These are phyloP conservation scores for Aptenodytes patagonicus DNA, from an alignment of 2,113 vertebrate species.

Conservation along the genomic window DNA sequence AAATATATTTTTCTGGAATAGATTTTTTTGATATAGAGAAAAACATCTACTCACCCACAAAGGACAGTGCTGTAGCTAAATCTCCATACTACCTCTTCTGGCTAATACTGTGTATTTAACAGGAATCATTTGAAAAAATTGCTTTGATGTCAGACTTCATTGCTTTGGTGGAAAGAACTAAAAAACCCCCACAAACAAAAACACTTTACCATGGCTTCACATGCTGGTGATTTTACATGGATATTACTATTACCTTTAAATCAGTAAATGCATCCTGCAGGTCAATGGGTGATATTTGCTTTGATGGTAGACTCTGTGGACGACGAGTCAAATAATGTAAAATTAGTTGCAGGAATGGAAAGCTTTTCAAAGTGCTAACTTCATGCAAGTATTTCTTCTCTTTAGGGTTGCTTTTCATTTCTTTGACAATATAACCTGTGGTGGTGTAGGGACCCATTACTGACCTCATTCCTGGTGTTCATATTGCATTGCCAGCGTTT, in stretches of 20 bases:
- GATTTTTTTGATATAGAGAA: background rate
- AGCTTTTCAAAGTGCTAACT: background rate
- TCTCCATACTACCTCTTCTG: background rate
- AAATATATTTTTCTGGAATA: background rate
- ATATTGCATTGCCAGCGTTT: fast-evolving
- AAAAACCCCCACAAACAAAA: background rate
- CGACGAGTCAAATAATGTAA: fast-evolving
- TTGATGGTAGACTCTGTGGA: background rate
- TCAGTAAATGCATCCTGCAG: background rate
- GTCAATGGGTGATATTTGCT: background rate
- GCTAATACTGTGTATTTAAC: background rate
- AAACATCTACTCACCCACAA: background rate
- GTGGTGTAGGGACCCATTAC: background rate
- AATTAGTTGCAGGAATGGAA: background rate
- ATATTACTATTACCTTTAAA: background rate
- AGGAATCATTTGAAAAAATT: background rate
- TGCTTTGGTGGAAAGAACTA: background rate
- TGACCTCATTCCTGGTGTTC: background rate
- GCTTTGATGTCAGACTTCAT: background rate
- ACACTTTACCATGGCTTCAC: background rate
- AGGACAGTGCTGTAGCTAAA: background rate
- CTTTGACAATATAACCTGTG: background rate
- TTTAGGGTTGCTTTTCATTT: background rate
- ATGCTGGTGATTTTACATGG: background rate
- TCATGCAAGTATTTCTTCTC: background rate